phyloP scores from a whole-genome alignment of 2,888 invertebrate genomes.

The Pristionchus japonicus region DNA sequence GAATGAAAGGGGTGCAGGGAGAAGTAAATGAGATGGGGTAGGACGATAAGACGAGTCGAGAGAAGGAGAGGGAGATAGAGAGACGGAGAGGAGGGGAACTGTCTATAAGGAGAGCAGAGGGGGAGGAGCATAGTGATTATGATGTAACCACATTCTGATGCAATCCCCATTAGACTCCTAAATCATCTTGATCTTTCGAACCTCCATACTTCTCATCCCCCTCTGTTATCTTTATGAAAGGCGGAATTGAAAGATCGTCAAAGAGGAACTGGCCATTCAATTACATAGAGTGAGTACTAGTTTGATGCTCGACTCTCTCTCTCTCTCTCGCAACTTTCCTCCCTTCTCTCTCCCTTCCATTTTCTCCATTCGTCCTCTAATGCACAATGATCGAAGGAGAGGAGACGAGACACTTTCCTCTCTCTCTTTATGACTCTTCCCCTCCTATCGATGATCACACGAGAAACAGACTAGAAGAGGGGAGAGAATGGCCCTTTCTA shows the following conservation, averaged over 20 bases:
- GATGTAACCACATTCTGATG: neutral
- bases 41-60: neutral
- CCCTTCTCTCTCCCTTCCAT: neutral
- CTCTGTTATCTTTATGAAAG: neutral
- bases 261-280: conserved; percentile 1
- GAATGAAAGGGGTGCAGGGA: neutral
- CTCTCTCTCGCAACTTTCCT: neutral
- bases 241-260: neutral
- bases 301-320: neutral
- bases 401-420: neutral
- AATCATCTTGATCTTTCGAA: neutral
- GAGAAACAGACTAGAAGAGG: neutral
- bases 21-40: conserved; percentile 15
- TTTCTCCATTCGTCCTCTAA: conserved; percentile 22
- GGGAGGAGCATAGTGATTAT: neutral
- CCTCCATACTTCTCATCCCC: neutral
- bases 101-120: conserved; percentile 7
- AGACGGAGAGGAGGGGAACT: neutral
- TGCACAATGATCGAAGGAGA: conserved; percentile 15
- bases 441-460: conserved; percentile 10
- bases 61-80: neutral
- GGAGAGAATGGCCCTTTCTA: neutral
- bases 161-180: neutral
- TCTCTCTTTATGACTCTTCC: conserved; percentile 10
- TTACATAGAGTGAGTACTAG: conserved; percentile 8